These are phyloP conservation scores for Caerostris extrusa DNA, from an alignment of 1,140 invertebrate genomes.

Conservation along the genomic window DNA sequence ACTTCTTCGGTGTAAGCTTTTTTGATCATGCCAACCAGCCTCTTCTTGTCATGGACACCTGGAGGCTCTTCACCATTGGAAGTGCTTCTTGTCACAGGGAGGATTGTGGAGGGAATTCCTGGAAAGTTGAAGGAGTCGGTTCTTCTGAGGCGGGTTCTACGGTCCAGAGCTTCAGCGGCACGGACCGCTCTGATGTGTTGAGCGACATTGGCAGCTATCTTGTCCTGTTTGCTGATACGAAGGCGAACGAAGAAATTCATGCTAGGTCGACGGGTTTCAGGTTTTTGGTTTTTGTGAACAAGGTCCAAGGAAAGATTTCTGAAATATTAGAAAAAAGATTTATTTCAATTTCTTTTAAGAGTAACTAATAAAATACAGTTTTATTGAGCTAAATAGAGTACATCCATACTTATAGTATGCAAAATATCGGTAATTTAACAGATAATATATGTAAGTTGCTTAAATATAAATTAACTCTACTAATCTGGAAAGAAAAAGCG, in stretches of 20 bases:
- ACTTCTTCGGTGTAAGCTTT: conserved; percentile 76
- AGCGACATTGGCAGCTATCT: conserved; percentile 79
- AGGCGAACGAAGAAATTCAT: conserved; percentile 79
- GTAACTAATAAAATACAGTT: no score
- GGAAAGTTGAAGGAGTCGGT: conserved; percentile 70
- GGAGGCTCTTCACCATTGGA: conserved; percentile 70
- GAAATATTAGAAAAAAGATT: not conserved
- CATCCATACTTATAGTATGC: no score
- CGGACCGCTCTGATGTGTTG: conserved; percentile 79
- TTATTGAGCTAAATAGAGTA: no score
- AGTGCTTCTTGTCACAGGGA: conserved; percentile 68
- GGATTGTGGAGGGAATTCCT: conserved; percentile 38
- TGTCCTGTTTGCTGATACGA: conserved; percentile 79
- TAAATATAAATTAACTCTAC: no score
- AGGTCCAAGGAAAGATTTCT: conserved; percentile 78
- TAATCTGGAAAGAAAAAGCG: no score
- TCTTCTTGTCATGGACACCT: conserved; percentile 49
- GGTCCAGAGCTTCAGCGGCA: conserved; percentile 79
- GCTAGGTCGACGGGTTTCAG: conserved; percentile 58
- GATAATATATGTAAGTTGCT: no score
- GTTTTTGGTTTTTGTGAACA: conserved; percentile 66
- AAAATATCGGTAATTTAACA: no score
- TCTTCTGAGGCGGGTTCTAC: conserved; percentile 76
- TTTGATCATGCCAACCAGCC: conserved; percentile 75
- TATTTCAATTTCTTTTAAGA: not conserved